phyloP scores from a whole-genome alignment of 2,113 vertebrate species.

The Ctenomys sociabilis region DNA sequence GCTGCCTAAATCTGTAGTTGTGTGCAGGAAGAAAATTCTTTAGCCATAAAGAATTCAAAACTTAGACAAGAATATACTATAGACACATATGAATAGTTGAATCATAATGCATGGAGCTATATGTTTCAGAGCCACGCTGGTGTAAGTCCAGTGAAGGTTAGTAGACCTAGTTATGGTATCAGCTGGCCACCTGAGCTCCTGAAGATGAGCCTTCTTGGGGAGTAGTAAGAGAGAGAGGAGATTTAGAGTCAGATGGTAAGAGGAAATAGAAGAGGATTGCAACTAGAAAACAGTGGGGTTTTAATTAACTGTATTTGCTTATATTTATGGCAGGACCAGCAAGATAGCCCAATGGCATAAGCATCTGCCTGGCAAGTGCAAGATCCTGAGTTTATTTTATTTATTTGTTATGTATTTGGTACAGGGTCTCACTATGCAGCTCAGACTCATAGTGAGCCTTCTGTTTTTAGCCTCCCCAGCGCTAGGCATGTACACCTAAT shows the following conservation, averaged over 20 bases:
- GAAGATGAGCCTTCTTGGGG: background rate
- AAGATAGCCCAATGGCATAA: too few species aligned
- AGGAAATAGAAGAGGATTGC: background rate
- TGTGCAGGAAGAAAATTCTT: background rate
- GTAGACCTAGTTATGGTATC: too few species aligned
- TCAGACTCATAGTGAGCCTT: too few species aligned
- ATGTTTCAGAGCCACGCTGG: background rate
- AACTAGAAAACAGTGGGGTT: background rate
- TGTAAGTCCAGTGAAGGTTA: background rate
- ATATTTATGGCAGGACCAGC: background rate
- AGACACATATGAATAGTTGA: background rate
- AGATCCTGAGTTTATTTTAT: too few species aligned
- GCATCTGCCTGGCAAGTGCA: too few species aligned
- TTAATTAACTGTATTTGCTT: background rate
- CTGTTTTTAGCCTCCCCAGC: too few species aligned
- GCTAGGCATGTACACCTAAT: too few species aligned
- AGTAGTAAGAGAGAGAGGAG: slow-evolving; percentile 15
- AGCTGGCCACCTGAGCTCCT: background rate
- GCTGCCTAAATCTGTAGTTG: background rate
- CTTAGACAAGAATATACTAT: background rate
- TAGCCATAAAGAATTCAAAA: slow-evolving; percentile 11
- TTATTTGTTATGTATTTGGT: too few species aligned
- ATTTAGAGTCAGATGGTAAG: background rate
- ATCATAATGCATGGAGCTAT: background rate
- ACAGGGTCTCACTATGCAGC: too few species aligned